A percentile compares a stretch with the other conserved stretches of the same genome.
These are phyloP conservation scores for Chaetogeoica ovagalla DNA, from an alignment of 2,888 invertebrate genomes.

Conservation along the genomic window DNA sequence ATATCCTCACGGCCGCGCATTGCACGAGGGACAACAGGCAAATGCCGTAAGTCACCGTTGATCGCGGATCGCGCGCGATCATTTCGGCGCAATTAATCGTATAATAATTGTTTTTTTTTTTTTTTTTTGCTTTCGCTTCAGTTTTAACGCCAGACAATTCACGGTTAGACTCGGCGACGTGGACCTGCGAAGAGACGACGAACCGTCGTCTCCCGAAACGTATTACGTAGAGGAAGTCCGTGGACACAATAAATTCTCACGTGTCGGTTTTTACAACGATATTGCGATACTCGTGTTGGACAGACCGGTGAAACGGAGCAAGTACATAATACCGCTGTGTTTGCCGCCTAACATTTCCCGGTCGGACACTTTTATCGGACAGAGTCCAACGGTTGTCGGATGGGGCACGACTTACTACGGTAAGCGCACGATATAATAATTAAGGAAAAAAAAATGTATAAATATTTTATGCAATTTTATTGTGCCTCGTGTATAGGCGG, in stretches of 20 bases:
- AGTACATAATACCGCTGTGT: constrained; percentile 86
- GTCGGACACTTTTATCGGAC: constrained; percentile 70
- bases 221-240: constrained; percentile 76
- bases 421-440: constrained; percentile 58
- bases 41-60: constrained; percentile 68
- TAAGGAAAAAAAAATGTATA: too few species aligned
- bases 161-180: constrained; percentile 87
- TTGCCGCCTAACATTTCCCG: constrained; percentile 66
- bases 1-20: constrained; percentile 57
- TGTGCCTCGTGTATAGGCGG: constrained; percentile 65
- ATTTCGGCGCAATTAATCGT: too few species aligned
- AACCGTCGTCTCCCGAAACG: constrained; percentile 81
- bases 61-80: not conserved
- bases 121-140: constrained; percentile 61
- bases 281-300: constrained; percentile 81
- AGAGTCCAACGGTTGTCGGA: constrained; percentile 83
- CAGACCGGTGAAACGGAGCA: constrained; percentile 75
- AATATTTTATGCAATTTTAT: not conserved
- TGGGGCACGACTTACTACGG: constrained; percentile 91
- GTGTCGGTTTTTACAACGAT: constrained; percentile 93
- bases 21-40: constrained; percentile 82
- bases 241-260: constrained; percentile 82
- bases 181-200: constrained; percentile 80
- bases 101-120: not conserved
- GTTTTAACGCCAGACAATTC: constrained; percentile 85